Conservation (phyloP, 1,140 invertebrate genomes). For the Hypsibius dujardini region DNA sequence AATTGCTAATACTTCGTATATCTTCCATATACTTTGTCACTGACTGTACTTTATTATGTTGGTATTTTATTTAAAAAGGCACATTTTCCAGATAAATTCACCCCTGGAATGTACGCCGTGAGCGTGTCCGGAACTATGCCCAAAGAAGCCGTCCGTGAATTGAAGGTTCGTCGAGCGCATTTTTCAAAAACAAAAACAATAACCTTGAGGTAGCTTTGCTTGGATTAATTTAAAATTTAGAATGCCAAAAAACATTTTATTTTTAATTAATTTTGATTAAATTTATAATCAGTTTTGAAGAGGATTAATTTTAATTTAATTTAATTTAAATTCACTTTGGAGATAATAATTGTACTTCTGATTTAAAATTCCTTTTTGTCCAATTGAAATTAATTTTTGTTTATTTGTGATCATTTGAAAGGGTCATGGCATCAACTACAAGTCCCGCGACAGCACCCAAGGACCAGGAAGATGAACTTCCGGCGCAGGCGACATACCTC, state of each 20-base stretch:
- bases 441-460: not conserved
- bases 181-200: not conserved
- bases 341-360: no score
- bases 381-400: not conserved
- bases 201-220: not conserved
- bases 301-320: no score
- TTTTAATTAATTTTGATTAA: not conserved
- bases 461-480: not conserved
- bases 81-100: slow-evolving; percentile 53
- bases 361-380: not conserved
- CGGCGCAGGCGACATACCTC: no score
- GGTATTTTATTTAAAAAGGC: no score
- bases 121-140: slow-evolving; percentile 78
- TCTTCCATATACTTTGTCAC: no score
- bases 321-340: no score
- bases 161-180: slow-evolving; percentile 43
- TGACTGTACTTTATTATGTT: not conserved
- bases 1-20: no score
- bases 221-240: not conserved
- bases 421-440: slow-evolving; percentile 14
- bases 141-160: slow-evolving; percentile 62
- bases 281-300: no score
- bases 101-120: slow-evolving; percentile 81
- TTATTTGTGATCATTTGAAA: not conserved
- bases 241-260: not conserved